Percentiles rank a stretch among this genome's conserved stretches.
Conservation (phyloP, 2,797 vertebrate genomes). For the Nyctalus aviator region DNA sequence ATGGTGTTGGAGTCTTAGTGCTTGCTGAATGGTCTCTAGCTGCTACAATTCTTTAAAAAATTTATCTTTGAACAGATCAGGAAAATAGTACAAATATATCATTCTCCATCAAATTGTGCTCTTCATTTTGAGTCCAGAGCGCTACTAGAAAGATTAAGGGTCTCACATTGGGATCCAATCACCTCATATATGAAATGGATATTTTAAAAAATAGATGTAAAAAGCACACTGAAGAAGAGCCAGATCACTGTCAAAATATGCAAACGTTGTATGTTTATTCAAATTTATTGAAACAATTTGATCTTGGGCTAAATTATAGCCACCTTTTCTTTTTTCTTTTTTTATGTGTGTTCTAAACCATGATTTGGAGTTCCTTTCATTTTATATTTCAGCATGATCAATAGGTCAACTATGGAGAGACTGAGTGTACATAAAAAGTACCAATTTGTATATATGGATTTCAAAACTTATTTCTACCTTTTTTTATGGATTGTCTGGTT, state of each 20-base stretch:
- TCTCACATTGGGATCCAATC: background rate
- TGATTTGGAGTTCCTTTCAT: background rate
- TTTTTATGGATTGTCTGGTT: background rate
- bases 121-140: background rate
- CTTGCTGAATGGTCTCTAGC: background rate
- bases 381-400: constrained; percentile 9
- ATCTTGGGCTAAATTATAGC: background rate
- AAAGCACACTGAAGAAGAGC: background rate
- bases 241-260: background rate
- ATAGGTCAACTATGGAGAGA: background rate
- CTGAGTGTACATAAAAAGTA: background rate
- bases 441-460: background rate
- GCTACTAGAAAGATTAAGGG: background rate
- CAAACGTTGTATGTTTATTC: background rate
- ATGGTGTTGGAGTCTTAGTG: background rate
- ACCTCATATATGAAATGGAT: background rate
- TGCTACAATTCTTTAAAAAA: background rate
- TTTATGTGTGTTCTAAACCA: background rate
- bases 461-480: background rate
- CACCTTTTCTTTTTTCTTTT: background rate
- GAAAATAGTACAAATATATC: constrained; percentile 1
- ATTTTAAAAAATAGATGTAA: background rate
- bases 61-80: background rate
- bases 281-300: constrained; percentile 28
- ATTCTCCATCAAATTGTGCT: background rate